Percentiles rank a stretch among this genome's conserved stretches.
These are phyloP conservation scores for Cryptocheilus praepositus DNA, from an alignment of 2,888 invertebrate species.

Conservation along the genomic window DNA sequence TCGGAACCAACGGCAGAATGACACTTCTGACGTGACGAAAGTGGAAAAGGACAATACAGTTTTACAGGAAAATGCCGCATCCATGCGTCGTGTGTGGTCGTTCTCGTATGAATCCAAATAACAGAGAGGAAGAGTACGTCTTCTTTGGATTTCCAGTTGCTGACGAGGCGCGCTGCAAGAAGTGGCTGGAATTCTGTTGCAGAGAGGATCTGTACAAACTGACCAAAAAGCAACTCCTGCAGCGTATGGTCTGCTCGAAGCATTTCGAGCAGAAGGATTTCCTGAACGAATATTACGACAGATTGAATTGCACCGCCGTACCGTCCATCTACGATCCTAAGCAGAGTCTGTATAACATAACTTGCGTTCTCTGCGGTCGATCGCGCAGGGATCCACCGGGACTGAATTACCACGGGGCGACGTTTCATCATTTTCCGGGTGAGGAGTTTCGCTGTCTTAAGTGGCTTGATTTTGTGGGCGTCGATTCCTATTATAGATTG, in stretches of 20 bases:
- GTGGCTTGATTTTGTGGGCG: slow-evolving; percentile 72
- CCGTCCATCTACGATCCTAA: slow-evolving; percentile 71
- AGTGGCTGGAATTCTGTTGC: slow-evolving; percentile 72
- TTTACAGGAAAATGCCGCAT: slow-evolving; percentile 67
- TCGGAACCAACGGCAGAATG: slow-evolving; percentile 31
- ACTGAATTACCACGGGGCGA: slow-evolving; percentile 65
- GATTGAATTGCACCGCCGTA: slow-evolving; percentile 66
- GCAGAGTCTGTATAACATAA: slow-evolving; percentile 71
- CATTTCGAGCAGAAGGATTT: slow-evolving; percentile 68
- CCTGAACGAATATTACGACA: slow-evolving; percentile 69
- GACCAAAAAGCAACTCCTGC: slow-evolving; percentile 70
- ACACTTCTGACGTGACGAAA: slow-evolving; percentile 36
- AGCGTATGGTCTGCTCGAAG: slow-evolving; percentile 72
- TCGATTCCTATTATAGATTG: slow-evolving; percentile 70
- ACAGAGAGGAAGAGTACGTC: slow-evolving; percentile 71
- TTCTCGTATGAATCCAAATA: slow-evolving; percentile 73
- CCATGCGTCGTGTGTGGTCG: slow-evolving; percentile 73
- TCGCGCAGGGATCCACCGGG: slow-evolving; percentile 65
- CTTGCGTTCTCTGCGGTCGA: slow-evolving; percentile 68
- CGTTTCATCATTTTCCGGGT: slow-evolving; percentile 73
- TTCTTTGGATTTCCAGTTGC: slow-evolving; percentile 74
- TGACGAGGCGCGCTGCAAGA: slow-evolving; percentile 67
- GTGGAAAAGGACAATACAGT: slow-evolving; percentile 1
- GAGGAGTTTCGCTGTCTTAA: slow-evolving; percentile 72
- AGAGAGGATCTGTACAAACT: slow-evolving; percentile 72